phyloP scores from a whole-genome alignment of 2,888 invertebrate genomes.

The Xestia c-nigrum region DNA sequence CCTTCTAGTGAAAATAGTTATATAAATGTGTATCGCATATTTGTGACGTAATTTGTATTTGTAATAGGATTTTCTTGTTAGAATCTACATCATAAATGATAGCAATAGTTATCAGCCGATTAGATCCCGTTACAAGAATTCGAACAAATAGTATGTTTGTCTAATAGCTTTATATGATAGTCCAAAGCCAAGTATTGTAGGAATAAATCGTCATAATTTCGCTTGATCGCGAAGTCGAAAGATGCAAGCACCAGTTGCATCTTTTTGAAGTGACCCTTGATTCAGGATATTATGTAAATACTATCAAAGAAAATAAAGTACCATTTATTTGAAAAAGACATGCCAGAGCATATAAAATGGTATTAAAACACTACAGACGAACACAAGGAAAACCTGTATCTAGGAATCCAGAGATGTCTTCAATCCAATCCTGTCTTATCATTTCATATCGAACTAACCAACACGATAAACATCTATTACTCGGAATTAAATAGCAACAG shows the following conservation, averaged over 20 bases:
- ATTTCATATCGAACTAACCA: constrained; percentile 6
- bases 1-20: too few species aligned
- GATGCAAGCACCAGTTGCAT: too few species aligned
- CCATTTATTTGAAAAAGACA: not conserved
- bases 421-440: constrained; percentile 19
- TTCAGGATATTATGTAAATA: not conserved
- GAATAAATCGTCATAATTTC: not conserved
- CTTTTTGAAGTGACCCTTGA: too few species aligned
- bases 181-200: not conserved
- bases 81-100: not conserved
- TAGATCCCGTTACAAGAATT: constrained; percentile 8
- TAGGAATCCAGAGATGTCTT: constrained; percentile 4
- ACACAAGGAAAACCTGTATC: constrained; percentile 34
- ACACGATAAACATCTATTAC: constrained; percentile 24
- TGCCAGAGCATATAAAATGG: not conserved
- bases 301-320: not conserved
- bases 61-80: not conserved
- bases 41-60: not conserved
- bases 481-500: constrained; percentile 14
- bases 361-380: constrained; percentile 5
- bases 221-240: too few species aligned
- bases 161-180: not conserved
- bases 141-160: not conserved
- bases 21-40: not conserved
- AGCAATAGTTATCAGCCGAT: constrained; percentile 23